Evolutionary conservation across 2,797 vertebrate species (phyloP).

Genomic region (Sciurus carolinensis): DNA sequence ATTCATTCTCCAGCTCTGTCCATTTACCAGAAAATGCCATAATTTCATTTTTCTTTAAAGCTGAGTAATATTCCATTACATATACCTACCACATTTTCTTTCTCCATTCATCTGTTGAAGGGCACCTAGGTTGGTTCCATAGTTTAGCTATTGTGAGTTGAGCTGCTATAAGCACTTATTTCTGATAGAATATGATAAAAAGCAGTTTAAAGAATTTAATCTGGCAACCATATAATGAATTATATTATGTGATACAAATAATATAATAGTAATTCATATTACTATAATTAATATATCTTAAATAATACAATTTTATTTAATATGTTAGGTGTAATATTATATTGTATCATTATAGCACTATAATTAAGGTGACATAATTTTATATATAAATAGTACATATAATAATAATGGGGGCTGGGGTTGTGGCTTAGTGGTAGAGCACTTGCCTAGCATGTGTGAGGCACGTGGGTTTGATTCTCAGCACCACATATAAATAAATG

Average conservation of each 20-base stretch:
- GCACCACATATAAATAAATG: too few species aligned
- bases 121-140: too few species aligned
- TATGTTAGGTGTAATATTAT: background rate
- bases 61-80: too few species aligned
- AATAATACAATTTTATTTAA: background rate
- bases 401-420: background rate
- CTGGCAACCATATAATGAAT: background rate
- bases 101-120: too few species aligned
- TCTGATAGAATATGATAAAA: background rate
- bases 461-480: too few species aligned
- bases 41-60: too few species aligned
- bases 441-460: too few species aligned
- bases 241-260: background rate
- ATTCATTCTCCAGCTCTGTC: too few species aligned
- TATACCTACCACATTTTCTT: too few species aligned
- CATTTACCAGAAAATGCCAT: too few species aligned
- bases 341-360: background rate
- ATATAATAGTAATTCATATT: background rate
- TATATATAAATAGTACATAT: background rate
- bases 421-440: too few species aligned
- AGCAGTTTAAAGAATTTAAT: background rate
- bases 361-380: background rate
- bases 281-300: background rate
- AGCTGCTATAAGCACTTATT: background rate
- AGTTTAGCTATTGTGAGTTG: too few species aligned